A percentile compares a stretch with the other conserved stretches of the same genome.
phyloP scores from a whole-genome alignment of 2,797 vertebrate species.

The Syngnathus rostellatus region DNA sequence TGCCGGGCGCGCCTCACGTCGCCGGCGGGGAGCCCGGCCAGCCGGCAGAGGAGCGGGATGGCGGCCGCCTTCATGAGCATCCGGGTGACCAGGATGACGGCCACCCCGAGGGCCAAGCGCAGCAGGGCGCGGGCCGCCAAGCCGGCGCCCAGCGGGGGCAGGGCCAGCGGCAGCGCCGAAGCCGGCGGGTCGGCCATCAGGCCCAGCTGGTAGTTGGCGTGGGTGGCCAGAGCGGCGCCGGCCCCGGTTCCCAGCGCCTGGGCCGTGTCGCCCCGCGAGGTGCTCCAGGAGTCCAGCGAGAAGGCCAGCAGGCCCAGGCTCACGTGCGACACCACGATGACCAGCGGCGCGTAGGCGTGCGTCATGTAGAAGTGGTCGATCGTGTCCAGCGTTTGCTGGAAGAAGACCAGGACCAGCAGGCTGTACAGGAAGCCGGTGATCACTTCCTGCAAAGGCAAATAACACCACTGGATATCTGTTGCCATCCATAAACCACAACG shows the following conservation, averaged over 20 bases:
- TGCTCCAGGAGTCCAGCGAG: constrained; percentile 95
- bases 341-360: constrained; percentile 74
- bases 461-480: too few species aligned
- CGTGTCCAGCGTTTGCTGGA: constrained; percentile 79
- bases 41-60: constrained; percentile 79
- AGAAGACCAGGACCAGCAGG: constrained; percentile 79
- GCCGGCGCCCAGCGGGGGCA: constrained; percentile 64
- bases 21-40: constrained; percentile 70
- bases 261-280: constrained; percentile 90
- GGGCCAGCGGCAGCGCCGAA: constrained; percentile 69
- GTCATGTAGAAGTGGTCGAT: constrained; percentile 92
- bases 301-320: constrained; percentile 88
- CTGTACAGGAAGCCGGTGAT: constrained; percentile 90
- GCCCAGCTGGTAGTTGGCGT: constrained; percentile 73
- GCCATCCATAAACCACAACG: too few species aligned
- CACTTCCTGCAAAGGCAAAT: constrained; percentile 74
- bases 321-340: constrained; percentile 81
- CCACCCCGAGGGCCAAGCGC: constrained; percentile 78
- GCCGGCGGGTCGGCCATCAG: constrained; percentile 73
- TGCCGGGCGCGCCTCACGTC: constrained; percentile 82
- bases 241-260: constrained; percentile 87
- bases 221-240: constrained; percentile 81
- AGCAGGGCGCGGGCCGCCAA: constrained; percentile 73
- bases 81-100: constrained; percentile 72
- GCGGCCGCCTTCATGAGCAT: constrained; percentile 83